Conservation (phyloP, 2,797 vertebrate species). For the Periophthalmus magnuspinnatus region DNA sequence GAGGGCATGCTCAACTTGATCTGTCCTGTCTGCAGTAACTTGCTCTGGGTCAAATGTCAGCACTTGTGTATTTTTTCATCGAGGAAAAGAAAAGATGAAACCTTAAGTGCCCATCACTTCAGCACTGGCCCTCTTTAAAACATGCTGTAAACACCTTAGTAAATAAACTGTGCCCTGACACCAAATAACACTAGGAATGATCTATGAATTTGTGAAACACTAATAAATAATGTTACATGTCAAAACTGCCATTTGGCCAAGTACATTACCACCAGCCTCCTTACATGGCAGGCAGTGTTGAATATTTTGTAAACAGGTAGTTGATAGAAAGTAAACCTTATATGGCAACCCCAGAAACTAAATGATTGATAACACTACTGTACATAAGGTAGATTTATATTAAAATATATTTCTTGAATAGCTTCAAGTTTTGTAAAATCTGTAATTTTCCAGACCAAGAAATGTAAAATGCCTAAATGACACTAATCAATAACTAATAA, state of each 20-base stretch:
- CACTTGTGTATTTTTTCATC: conserved; percentile 19
- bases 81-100: conserved; percentile 4
- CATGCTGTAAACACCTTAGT: not conserved
- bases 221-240: not conserved
- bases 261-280: conserved; percentile 16
- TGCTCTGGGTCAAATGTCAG: conserved; percentile 1
- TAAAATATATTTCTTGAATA: conserved; percentile 6
- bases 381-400: conserved; percentile 1
- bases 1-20: conserved; percentile 53
- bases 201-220: conserved; percentile 21
- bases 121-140: not conserved
- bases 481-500: conserved; percentile 52
- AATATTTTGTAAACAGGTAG: conserved; percentile 60
- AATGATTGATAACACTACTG: not conserved
- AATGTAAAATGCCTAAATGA: conserved; percentile 41
- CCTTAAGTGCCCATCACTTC: conserved; percentile 23
- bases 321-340: not conserved
- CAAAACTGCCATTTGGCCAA: conserved; percentile 16
- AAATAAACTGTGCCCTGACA: conserved; percentile 2
- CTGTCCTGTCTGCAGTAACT: conserved; percentile 16
- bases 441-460: not conserved
- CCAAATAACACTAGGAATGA: conserved; percentile 18
- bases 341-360: conserved; percentile 1
- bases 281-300: conserved; percentile 61
- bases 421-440: not conserved